These are phyloP conservation scores for Drosophila rhopaloa DNA, from an alignment of 1,140 invertebrate genomes.

Conservation along the genomic window DNA sequence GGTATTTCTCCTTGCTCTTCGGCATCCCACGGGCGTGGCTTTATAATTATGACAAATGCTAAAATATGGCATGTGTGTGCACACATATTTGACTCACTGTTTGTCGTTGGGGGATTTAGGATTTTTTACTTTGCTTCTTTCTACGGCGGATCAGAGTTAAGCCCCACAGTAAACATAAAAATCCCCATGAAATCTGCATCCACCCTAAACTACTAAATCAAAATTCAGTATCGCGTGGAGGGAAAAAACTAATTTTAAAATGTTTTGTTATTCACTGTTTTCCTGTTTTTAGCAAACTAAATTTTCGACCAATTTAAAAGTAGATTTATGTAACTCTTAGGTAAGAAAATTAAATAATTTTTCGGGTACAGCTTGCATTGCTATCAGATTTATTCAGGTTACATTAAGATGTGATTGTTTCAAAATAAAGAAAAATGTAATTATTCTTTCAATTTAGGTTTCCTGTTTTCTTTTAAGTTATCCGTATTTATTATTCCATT, in stretches of 20 bases:
- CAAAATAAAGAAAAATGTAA: too few species aligned
- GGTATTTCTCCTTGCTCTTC: conserved; percentile 44
- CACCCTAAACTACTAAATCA: conserved; percentile 56
- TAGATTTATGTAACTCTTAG: too few species aligned
- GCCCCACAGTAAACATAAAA: conserved; percentile 69
- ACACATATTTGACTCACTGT: conserved; percentile 28
- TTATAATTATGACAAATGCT: conserved; percentile 81
- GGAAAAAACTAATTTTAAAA: conserved; percentile 13
- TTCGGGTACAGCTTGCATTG: too few species aligned
- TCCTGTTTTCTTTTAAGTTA: neutral
- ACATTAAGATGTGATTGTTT: too few species aligned
- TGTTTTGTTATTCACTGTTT: neutral
- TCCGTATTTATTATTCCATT: neutral
- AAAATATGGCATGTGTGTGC: conserved; percentile 63
- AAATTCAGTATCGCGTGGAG: conserved; percentile 8
- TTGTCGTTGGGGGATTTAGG: conserved; percentile 58
- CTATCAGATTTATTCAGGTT: too few species aligned
- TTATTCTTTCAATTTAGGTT: neutral
- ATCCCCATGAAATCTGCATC: conserved; percentile 37
- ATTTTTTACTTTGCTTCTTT: conserved; percentile 44
- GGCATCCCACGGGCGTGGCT: conserved; percentile 52
- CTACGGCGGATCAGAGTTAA: conserved; percentile 37
- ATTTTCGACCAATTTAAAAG: too few species aligned
- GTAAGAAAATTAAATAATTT: too few species aligned
- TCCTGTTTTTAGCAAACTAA: too few species aligned